Evolutionary conservation across 2,113 vertebrate species (phyloP), one percentile per base, ranked within the genome.

Genomic region (Loxodonta africana): DNA sequence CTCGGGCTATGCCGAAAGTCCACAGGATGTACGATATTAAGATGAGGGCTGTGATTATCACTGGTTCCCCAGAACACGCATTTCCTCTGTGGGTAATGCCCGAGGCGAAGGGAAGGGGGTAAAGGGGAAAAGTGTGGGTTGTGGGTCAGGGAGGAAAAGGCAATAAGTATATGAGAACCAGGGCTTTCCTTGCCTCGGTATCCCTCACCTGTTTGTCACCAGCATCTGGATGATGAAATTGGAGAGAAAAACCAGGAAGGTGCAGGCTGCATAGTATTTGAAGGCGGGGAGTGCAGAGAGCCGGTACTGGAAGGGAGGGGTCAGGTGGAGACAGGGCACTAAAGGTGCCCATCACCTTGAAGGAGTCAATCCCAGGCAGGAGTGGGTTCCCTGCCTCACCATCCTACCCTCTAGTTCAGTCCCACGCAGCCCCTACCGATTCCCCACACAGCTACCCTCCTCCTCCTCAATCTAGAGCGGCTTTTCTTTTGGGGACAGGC

Each of bases 141-240:
- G 18, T 26, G 93, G 67, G 48, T 90, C 62, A 63, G 63, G 60
- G 65, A 67, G 48, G 53, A n/a, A 10, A 15, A 69, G n/a, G 60
- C 1, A n/a, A 7, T 63, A 57, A 0, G 1, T 30, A 15, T 5
- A 46, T 6, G 51, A 78, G 33, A 80, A 83, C 33, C 44, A 25
- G 83, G 41, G 5, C 37, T 15, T 17, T 51, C 28, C 33, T 30
- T 46, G 44, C 28, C 51, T 60, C n/a, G 30, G 46, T 12, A 11
- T 1, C 44, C 48, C 95, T 99, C 97, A 99, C 99, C 96, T 99
- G 88, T 98, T 77, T 9, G 99, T 99, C 86, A 99, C 99, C 14
- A 99, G 97, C 99, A 99, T 99, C 98, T 99, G 99, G 93, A 99
- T 98, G 26, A 97, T 82, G 90, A 99, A 99, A 51, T 99, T 95